Evolutionary conservation across 1,140 invertebrate species (phyloP).

Genomic region (Drosophila obscura): DNA sequence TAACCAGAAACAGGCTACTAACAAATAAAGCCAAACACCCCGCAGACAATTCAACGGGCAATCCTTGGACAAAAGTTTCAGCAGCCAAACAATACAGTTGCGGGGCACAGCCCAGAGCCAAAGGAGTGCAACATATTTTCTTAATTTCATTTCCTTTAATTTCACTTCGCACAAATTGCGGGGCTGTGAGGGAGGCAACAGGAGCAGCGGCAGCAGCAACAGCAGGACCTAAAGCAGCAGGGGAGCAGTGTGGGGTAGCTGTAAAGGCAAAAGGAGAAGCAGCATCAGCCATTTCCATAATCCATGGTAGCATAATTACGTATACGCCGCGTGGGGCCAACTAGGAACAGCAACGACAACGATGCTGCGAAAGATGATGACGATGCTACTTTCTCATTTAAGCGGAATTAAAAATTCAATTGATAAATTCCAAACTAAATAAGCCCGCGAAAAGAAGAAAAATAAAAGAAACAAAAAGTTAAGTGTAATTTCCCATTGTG

Average conservation of each 20-base stretch:
- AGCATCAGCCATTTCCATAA: slow-evolving; percentile 54
- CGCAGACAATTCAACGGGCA: slow-evolving; percentile 55
- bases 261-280: background rate
- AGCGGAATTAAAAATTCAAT: slow-evolving; percentile 73
- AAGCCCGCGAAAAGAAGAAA: slow-evolving; percentile 6
- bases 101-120: slow-evolving; percentile 19
- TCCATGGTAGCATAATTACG: slow-evolving; percentile 68
- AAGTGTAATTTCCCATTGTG: slow-evolving; percentile 25
- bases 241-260: background rate
- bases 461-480: slow-evolving; percentile 31
- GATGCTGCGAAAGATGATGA: slow-evolving; percentile 21
- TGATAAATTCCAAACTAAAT: slow-evolving; percentile 67
- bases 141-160: slow-evolving; percentile 73
- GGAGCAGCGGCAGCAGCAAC: background rate
- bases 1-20: slow-evolving; percentile 44
- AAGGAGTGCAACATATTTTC: slow-evolving; percentile 74
- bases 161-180: slow-evolving; percentile 36
- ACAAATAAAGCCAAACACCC: slow-evolving; percentile 54
- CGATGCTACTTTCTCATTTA: slow-evolving; percentile 46
- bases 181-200: background rate
- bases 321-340: slow-evolving; percentile 66
- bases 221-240: slow-evolving; percentile 9
- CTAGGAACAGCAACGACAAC: slow-evolving; percentile 11
- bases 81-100: slow-evolving; percentile 29
- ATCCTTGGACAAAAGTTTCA: slow-evolving; percentile 51